These are phyloP conservation scores for Gallinago media DNA, from an alignment of 2,113 vertebrate species.

Conservation along the genomic window DNA sequence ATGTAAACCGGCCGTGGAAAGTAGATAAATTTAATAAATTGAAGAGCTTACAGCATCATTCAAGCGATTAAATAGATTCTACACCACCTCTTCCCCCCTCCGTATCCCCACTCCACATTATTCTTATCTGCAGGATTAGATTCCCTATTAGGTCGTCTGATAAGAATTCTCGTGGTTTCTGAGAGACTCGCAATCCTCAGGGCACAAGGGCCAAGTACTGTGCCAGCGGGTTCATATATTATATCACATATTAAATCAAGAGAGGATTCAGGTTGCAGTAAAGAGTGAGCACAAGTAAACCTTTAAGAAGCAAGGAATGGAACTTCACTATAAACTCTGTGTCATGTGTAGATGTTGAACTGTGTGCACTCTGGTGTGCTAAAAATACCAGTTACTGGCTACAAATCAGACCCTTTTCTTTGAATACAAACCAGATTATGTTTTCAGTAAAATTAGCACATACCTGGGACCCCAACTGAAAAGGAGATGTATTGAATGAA, in stretches of 20 bases:
- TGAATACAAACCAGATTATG: not conserved
- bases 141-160: slow-evolving; percentile 12
- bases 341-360: not conserved
- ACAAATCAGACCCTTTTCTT: not conserved
- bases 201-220: not conserved
- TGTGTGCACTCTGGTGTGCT: not conserved
- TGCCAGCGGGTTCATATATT: not conserved
- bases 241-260: not conserved
- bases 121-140: slow-evolving; percentile 52
- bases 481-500: not conserved
- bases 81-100: not conserved
- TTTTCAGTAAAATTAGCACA: not conserved
- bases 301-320: not conserved
- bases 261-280: not conserved
- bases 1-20: not conserved
- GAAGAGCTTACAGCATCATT: slow-evolving; percentile 1
- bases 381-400: not conserved
- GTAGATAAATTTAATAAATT: slow-evolving; percentile 45
- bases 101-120: not conserved
- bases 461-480: not conserved
- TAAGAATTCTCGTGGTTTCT: not conserved
- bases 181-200: not conserved
- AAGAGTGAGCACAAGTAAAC: not conserved
- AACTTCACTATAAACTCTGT: not conserved
- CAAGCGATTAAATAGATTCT: not conserved